phyloP scores from a whole-genome alignment of 35 echinoderm and acorn worm genomes.

The Strongylocentrotus purpuratus region DNA sequence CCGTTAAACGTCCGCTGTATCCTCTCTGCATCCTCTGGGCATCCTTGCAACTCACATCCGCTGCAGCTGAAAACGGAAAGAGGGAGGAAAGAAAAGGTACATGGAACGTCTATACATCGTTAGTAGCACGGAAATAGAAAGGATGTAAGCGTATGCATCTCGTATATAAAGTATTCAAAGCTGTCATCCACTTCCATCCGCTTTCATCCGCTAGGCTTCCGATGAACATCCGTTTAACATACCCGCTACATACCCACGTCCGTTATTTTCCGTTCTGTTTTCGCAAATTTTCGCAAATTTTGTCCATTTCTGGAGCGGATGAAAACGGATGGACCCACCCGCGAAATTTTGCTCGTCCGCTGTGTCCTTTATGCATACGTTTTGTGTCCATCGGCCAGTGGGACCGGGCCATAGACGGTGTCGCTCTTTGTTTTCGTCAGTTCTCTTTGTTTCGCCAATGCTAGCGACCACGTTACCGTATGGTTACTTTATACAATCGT shows the following conservation, averaged over 20 bases:
- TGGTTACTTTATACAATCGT: too few species aligned
- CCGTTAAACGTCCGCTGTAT: constrained; percentile 43
- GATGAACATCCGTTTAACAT: constrained; percentile 21
- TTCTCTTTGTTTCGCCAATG: too few species aligned
- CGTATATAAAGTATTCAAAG: constrained; percentile 38
- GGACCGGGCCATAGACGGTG: too few species aligned
- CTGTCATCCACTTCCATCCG: constrained; percentile 5
- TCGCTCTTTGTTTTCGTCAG: too few species aligned
- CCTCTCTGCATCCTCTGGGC: constrained; percentile 38
- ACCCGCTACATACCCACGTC: constrained; percentile 27
- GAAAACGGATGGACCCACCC: constrained; percentile 8
- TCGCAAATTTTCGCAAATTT: too few species aligned
- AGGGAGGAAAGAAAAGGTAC: constrained; percentile 30
- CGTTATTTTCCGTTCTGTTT: too few species aligned
- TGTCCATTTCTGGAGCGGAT: constrained; percentile 21
- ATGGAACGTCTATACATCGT: constrained; percentile 44
- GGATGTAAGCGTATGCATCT: constrained; percentile 44
- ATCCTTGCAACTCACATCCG: constrained; percentile 26
- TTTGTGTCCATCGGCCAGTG: constrained; percentile 41
- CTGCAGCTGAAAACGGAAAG: constrained; percentile 35
- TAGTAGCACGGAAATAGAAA: constrained; percentile 42
- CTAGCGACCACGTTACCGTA: too few species aligned
- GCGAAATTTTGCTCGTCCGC: constrained; percentile 36
- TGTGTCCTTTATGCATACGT: constrained; percentile 22
- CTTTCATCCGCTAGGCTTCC: constrained; percentile 19